Base-by-base conservation (phyloP, 2,797 vertebrate genomes). In the Fringilla coelebs region DNA sequence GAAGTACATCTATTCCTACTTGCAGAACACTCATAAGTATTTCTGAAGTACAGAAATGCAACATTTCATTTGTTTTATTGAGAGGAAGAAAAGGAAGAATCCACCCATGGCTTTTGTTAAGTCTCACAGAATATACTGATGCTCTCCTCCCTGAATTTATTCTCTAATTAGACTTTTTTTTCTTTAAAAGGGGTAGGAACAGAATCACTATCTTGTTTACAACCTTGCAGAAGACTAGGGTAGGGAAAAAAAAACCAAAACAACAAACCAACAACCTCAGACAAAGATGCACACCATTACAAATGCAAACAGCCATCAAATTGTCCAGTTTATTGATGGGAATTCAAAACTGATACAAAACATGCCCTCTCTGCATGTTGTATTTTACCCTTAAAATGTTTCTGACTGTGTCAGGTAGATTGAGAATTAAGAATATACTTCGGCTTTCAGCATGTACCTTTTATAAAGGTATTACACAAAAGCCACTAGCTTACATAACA, bases 331-430 rank as follows among this genome's bases (percentile, higher is more conserved):
- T 98, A 98, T 97, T 98, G 95, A 97, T 74, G 97, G 97, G 94
- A 97, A 96, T 98, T 97, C 91, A 98, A 97, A 98, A 96, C 43
- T 95, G 95, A 96, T 97, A 98, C 96, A 98, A 98, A 98, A 97
- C 95, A 94, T 89, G 92, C 81, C 89, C 94, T 96, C 93, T 93
- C 88, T 79, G 94, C 79, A 93, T 92, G 95, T 96, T 92, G 49
- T 91, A 71, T 91, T 96, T 96, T 90, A 92, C 92, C 91, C 79
- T 96, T 97, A 96, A 97, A 97, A 97, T 43, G 91, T 43, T 93
- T 97, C 94, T 71, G n/a, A 96, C 71, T n/a, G 58, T 45, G 55
- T 97, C 97, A 97, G 91, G 96, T 93, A 97, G 95, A 94, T 93
- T 96, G 96, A 97, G 96, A 96, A 88, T 92, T 94, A 96, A 94